Evolutionary conservation across 2,888 invertebrate species (phyloP).

Genomic region (Prosopocoilus inquinatus): DNA sequence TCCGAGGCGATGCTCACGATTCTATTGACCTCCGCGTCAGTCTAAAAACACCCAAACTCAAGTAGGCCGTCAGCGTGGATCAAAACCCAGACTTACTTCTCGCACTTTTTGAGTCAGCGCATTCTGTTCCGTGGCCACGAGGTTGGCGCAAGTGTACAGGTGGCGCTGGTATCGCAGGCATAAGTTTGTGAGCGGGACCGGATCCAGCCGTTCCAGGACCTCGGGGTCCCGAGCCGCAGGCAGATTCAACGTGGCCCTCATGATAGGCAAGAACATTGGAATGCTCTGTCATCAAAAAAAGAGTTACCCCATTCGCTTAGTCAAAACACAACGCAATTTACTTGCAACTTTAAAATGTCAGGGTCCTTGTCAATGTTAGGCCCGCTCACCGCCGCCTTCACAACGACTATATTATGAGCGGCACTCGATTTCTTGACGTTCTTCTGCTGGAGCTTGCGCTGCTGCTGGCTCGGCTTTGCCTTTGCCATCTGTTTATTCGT

Average conservation of each 20-base stretch:
- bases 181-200: constrained; percentile 65
- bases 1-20: constrained; percentile 72
- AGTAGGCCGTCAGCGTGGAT: neutral
- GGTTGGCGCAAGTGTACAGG: constrained; percentile 76
- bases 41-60: constrained; percentile 48
- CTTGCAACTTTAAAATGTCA: constrained; percentile 69
- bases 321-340: constrained; percentile 36
- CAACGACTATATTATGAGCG: constrained; percentile 77
- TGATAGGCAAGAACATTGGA: constrained; percentile 90
- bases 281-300: constrained; percentile 60
- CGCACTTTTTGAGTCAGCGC: constrained; percentile 70
- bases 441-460: constrained; percentile 49
- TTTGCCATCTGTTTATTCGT: constrained; percentile 58
- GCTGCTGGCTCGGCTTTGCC: constrained; percentile 36
- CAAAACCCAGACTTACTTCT: constrained; percentile 58
- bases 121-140: constrained; percentile 78
- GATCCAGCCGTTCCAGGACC: constrained; percentile 74
- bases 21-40: constrained; percentile 70
- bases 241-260: constrained; percentile 82
- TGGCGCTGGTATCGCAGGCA: constrained; percentile 83
- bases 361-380: constrained; percentile 70
- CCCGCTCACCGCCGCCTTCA: constrained; percentile 67
- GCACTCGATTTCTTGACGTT: constrained; percentile 49
- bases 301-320: neutral
- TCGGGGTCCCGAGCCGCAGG: constrained; percentile 86